Evolutionary conservation across 2,888 invertebrate species (phyloP), one percentile per base, ranked within the genome.

Genomic region (Hemistola chrysoprasaria): DNA sequence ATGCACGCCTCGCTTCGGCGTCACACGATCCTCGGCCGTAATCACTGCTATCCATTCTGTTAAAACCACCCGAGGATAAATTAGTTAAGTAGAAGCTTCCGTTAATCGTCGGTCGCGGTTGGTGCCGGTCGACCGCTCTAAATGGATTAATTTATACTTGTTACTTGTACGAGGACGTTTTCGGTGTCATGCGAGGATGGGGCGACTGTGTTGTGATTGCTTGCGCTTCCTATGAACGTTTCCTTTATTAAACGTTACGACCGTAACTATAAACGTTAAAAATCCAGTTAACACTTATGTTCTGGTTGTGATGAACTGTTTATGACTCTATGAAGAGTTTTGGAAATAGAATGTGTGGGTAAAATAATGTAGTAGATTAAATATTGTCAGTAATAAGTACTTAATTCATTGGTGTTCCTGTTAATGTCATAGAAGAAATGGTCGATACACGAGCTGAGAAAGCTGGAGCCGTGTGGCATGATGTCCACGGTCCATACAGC

Each of bases 31-130:
- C 70, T 64, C 64, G 60, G 50, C 74, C 79, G 84, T 87, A 90
- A 90, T 90, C 90, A 89, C 88, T 75, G 89, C 87, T 88, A 89
- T 89, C 86, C 90, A 90, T 89, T 88, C 87, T 85, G 87, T 89
- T 90, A 90, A 90, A 90, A 90, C 88, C 82, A 86, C 86, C 88
- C 86, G 83, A 80, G 83, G 74, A 81, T 90, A 89, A 89, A 89
- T 90, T 88, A 89, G 87, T 90, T 90, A 90, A 90, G 88, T 90
- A 90, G 90, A 83, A 80, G 84, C 84, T 89, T 90, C 90, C 90
- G 90, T 83, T 90, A 90, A 90, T 90, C 90, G 89, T 77, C 85
- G 75, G 79, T 76, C 78, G 77, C 71, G 77, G 76, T 73, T 78
- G 78, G 77, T 81, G 79, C 73, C 80, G 80, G 80, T 74, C 76